These are phyloP conservation scores for Neotragus moschatus DNA, from an alignment of 2,113 vertebrate species.

Conservation along the genomic window DNA sequence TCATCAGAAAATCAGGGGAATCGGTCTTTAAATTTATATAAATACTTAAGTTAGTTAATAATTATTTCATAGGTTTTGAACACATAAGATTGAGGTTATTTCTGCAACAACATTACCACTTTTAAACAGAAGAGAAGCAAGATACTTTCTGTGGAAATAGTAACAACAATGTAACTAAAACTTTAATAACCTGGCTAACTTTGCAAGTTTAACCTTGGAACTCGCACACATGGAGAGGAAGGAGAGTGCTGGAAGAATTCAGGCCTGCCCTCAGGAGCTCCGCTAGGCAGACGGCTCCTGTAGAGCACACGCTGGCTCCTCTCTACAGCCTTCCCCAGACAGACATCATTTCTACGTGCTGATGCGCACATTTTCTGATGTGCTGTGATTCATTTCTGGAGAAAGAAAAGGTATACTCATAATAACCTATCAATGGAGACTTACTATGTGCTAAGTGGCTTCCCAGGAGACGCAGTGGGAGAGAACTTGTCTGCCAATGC, in stretches of 20 bases:
- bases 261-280: background rate
- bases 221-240: rapidly evolving
- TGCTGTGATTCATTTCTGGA: background rate
- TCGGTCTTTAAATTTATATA: background rate
- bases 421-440: background rate
- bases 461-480: background rate
- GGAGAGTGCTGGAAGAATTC: rapidly evolving
- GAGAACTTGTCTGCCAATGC: rapidly evolving
- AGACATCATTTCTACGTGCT: too few species aligned
- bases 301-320: rapidly evolving
- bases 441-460: background rate
- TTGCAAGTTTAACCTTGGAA: too few species aligned
- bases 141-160: background rate
- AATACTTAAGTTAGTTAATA: background rate
- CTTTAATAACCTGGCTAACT: background rate
- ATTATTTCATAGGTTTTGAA: background rate
- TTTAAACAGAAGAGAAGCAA: background rate
- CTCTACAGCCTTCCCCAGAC: background rate
- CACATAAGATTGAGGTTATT: background rate
- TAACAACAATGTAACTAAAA: background rate
- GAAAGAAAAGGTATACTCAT: background rate
- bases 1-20: background rate
- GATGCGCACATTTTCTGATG: background rate
- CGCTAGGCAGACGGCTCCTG: rapidly evolving
- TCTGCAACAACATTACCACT: background rate